Percentiles rank a stretch among this genome's conserved stretches.
phyloP scores from a whole-genome alignment of 2,797 vertebrate genomes.

The Phataginus tricuspis region DNA sequence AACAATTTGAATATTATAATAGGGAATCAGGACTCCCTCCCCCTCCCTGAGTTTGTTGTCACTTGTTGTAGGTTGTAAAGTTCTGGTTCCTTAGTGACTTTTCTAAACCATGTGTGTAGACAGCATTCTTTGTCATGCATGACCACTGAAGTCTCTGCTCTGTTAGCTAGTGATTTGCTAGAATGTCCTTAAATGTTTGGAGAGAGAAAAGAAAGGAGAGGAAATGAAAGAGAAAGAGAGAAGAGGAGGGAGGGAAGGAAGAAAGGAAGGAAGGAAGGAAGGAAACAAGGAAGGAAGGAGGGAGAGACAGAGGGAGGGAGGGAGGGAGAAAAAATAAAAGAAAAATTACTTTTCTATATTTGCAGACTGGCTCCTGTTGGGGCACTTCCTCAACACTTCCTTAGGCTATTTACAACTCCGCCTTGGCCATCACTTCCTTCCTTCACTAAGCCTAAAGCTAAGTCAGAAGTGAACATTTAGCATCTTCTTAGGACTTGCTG shows the following conservation, averaged over 20 bases:
- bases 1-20: background rate
- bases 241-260: rapidly evolving
- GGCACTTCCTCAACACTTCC: background rate
- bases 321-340: no score
- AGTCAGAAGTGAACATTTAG: background rate
- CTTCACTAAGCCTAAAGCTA: background rate
- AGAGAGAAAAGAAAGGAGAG: background rate
- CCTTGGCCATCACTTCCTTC: background rate
- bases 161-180: background rate
- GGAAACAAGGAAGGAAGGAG: background rate
- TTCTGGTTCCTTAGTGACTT: background rate
- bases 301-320: rapidly evolving
- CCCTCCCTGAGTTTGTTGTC: background rate
- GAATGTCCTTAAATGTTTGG: background rate
- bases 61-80: background rate
- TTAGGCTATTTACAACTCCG: background rate
- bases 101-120: background rate
- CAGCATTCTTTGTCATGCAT: background rate
- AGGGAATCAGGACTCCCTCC: background rate
- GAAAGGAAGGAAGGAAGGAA: rapidly evolving
- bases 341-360: background rate
- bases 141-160: background rate
- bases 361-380: background rate
- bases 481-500: background rate
- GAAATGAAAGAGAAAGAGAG: rapidly evolving